Base-by-base conservation (phyloP, 2,888 invertebrate genomes). In the Caenorhabditis imperialis region DNA sequence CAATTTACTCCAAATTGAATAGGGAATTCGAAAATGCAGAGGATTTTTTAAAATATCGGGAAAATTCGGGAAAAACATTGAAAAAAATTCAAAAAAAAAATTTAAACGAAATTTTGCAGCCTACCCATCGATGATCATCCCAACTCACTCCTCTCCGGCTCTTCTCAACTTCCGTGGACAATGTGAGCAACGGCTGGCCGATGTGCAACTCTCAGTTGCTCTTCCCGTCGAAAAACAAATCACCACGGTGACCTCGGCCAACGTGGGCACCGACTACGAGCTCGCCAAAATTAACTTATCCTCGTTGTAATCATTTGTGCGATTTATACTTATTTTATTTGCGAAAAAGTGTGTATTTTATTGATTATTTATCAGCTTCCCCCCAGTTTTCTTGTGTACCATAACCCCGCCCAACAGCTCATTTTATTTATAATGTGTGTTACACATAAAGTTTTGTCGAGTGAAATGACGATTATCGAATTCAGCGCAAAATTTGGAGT, bases 171-270 rank as follows among this genome's bases (percentile, higher is more conserved):
- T 65, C 73, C 51, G 55, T 12, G 33, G 48, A 2, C 50, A 60
- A 14, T 47, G 60, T 25, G 65, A 73, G 23, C 47, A 14, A 4
- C 23, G 54, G 7, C 37, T 65, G 25, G 16, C 40, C 10, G 22
- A 33, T 1, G 7, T 3, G 23, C 22, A 40, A 25, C 54, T 70
- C n/a, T 20, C 47, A 7, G n/a, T 70, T 5, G 22, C 37, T 4
- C 20, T 48, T 45, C 60, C 69, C n/a, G 60, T 70, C 18, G 69
- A 70, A 22, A 60, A 54, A 33, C 54, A 60, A 22, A 30, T 60
- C 40, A 60, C 65, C 5, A 65, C 65, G 4, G 65, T 65, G 25
- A 65, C 42, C 35, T 55, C 55, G 20, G 65, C 47, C 5, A 18
- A 18, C 8, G 65, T 42, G 22, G 48, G 40, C 6, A 22, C 30